Evolutionary conservation across 2,113 vertebrate genomes (phyloP).

Genomic region (Muntiacus reevesi): DNA sequence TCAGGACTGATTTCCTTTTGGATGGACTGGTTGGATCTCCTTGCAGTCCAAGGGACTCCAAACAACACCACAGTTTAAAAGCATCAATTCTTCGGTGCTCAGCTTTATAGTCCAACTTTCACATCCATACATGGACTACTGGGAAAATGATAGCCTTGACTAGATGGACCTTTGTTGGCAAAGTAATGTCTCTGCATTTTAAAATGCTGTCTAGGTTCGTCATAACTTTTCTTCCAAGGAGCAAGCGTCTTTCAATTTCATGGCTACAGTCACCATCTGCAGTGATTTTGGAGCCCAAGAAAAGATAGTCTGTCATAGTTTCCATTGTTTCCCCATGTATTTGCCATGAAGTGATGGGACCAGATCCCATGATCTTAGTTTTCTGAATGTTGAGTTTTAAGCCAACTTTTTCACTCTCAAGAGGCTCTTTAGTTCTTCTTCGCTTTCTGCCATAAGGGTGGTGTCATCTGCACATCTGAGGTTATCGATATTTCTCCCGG

Average conservation of each 20-base stretch:
- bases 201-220: not conserved
- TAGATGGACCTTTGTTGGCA: not conserved
- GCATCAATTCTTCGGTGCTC: not conserved
- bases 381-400: not conserved
- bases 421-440: not conserved
- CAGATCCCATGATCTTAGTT: not conserved
- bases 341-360: not conserved
- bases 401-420: not conserved
- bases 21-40: not conserved
- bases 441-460: not conserved
- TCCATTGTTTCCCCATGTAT: not conserved
- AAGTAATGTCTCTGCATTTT: not conserved
- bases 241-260: not conserved
- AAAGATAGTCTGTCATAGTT: not conserved
- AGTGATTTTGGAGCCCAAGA: not conserved
- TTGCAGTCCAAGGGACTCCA: not conserved
- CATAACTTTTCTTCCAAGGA: not conserved
- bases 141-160: not conserved
- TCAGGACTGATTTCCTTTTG: not conserved
- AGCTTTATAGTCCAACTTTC: not conserved
- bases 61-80: not conserved
- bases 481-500: not conserved
- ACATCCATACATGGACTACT: not conserved
- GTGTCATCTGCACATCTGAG: not conserved
- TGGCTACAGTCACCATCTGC: not conserved